Evolutionary conservation across 2,888 invertebrate genomes (phyloP).

Genomic region (Norana najaformis): DNA sequence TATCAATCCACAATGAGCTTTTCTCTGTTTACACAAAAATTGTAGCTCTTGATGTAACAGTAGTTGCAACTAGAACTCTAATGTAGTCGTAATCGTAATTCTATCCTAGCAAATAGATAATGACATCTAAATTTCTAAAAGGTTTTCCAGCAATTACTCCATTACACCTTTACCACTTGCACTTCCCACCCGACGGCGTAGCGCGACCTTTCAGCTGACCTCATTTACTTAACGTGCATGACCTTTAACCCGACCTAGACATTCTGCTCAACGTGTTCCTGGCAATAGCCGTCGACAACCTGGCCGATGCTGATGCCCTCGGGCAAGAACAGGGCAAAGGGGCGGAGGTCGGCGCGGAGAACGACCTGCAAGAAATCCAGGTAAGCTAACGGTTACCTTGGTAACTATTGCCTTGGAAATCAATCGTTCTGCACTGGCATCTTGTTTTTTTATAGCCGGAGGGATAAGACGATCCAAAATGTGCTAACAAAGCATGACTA

Average conservation of each 20-base stretch:
- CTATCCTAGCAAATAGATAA: not conserved
- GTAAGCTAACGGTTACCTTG: not conserved
- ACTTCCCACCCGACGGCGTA: not conserved
- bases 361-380: conserved; percentile 17
- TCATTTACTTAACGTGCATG: not conserved
- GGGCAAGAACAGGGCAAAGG: conserved; percentile 74
- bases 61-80: not conserved
- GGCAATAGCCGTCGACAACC: conserved; percentile 99
- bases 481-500: too few relatives aligned
- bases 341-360: conserved; percentile 46
- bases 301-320: conserved; percentile 96
- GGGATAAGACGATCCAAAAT: too few relatives aligned
- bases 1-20: too few relatives aligned
- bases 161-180: not conserved
- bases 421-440: not conserved
- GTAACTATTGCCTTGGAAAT: not conserved
- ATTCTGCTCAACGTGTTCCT: conserved; percentile 99
- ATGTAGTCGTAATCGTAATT: not conserved
- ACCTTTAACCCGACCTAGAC: conserved; percentile 67
- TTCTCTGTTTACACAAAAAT: too few relatives aligned
- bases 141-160: not conserved
- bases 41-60: not conserved
- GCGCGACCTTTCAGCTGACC: not conserved
- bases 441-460: too few relatives aligned
- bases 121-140: not conserved